Percentiles rank a stretch among this genome's conserved stretches.
phyloP scores from a whole-genome alignment of 1,140 invertebrate species.

The Caerostris extrusa region DNA sequence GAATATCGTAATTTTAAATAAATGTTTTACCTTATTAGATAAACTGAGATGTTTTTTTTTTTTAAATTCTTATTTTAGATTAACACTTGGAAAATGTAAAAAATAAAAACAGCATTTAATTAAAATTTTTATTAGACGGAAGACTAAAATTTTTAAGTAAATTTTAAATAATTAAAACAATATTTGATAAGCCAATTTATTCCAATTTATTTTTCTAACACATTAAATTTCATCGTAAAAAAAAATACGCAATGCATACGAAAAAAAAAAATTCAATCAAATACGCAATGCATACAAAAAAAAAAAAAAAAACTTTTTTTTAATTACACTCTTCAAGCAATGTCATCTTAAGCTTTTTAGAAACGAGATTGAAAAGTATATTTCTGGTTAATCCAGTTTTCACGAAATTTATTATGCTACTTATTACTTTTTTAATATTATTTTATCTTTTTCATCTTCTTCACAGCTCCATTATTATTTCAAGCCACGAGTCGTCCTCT shows the following conservation, averaged over 20 bases:
- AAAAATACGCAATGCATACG: background rate
- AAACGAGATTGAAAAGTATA: background rate
- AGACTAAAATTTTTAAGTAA: background rate
- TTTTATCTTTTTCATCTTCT: background rate
- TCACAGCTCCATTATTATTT: conserved; percentile 1
- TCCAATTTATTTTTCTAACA: background rate
- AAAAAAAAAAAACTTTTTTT: too few relatives aligned
- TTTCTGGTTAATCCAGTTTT: conserved; percentile 25
- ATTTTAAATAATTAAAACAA: background rate
- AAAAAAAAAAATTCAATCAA: too few relatives aligned
- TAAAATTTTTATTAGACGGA: background rate
- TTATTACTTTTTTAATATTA: background rate
- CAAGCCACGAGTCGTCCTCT: background rate
- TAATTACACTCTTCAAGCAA: background rate
- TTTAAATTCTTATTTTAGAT: background rate
- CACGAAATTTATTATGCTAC: background rate
- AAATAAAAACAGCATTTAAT: background rate
- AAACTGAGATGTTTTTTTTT: background rate
- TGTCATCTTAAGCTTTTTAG: background rate
- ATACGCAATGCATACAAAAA: too few relatives aligned
- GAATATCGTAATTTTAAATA: background rate
- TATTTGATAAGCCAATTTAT: background rate
- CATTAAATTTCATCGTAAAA: background rate
- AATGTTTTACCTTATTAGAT: background rate
- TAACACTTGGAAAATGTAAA: background rate